Evolutionary conservation across 2,113 vertebrate genomes (phyloP).

Genomic region (Coracopsis vasa): DNA sequence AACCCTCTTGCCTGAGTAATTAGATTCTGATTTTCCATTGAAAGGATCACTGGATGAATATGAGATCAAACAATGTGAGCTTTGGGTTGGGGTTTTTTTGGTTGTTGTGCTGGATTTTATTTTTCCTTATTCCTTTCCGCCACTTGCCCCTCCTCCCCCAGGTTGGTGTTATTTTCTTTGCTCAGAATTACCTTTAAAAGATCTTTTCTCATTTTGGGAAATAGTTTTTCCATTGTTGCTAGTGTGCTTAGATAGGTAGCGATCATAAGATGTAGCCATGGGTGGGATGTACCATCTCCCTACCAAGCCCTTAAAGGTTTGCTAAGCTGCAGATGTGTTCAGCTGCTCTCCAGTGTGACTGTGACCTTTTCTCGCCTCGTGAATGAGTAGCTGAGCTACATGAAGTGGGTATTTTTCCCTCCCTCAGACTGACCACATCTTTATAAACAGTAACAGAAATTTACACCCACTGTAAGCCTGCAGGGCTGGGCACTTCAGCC

Average conservation of each 20-base stretch:
- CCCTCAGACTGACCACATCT: neutral
- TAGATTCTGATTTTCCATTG: neutral
- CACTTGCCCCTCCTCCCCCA: neutral
- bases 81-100: neutral
- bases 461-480: neutral
- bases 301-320: neutral
- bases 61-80: neutral
- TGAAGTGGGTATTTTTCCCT: neutral
- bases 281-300: neutral
- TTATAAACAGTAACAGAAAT: neutral
- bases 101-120: neutral
- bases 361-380: neutral
- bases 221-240: neutral
- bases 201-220: neutral
- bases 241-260: neutral
- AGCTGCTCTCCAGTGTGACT: neutral
- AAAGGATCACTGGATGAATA: neutral
- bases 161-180: neutral
- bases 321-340: neutral
- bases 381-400: neutral
- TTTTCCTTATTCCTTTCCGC: neutral
- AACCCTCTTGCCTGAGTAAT: neutral
- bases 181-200: neutral
- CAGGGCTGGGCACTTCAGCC: neutral
- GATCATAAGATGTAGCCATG: neutral